Evolutionary conservation across 1,140 invertebrate species (phyloP).

Genomic region (Drosophila bocki): DNA sequence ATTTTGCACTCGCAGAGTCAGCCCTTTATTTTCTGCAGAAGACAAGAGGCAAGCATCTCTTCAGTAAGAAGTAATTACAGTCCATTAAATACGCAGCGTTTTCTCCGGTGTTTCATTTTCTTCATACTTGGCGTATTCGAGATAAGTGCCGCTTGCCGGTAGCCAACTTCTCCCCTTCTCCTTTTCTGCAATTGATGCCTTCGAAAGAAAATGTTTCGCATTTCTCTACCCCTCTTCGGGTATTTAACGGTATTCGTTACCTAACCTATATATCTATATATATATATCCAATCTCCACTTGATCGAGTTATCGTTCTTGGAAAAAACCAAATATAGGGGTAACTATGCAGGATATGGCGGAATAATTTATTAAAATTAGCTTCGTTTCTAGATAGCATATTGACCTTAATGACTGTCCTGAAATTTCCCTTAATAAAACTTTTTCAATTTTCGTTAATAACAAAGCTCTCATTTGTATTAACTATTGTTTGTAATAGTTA

Average conservation of each 20-base stretch:
- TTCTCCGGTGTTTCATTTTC: slow-evolving; percentile 33
- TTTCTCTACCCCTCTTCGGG: slow-evolving; percentile 23
- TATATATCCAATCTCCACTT: background rate
- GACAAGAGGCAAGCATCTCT: slow-evolving; percentile 25
- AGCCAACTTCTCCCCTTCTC: background rate
- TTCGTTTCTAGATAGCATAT: too few relatives aligned
- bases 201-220: slow-evolving; percentile 54
- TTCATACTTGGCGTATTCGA: slow-evolving; percentile 62
- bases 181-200: slow-evolving; percentile 22
- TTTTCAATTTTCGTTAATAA: too few relatives aligned
- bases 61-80: slow-evolving; percentile 60
- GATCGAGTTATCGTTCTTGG: background rate
- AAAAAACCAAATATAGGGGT: background rate
- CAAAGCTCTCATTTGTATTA: too few relatives aligned
- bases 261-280: slow-evolving; percentile 53
- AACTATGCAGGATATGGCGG: background rate
- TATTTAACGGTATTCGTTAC: slow-evolving; percentile 45
- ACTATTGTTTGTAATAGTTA: too few relatives aligned
- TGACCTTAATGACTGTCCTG: too few relatives aligned
- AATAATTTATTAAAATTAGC: background rate
- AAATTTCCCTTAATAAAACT: too few relatives aligned
- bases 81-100: slow-evolving; percentile 65
- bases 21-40: slow-evolving; percentile 65
- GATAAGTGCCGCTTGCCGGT: slow-evolving; percentile 67
- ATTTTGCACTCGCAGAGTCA: slow-evolving; percentile 73